Evolutionary conservation across 2,113 vertebrate genomes (phyloP).

Genomic region (Platanista minor): DNA sequence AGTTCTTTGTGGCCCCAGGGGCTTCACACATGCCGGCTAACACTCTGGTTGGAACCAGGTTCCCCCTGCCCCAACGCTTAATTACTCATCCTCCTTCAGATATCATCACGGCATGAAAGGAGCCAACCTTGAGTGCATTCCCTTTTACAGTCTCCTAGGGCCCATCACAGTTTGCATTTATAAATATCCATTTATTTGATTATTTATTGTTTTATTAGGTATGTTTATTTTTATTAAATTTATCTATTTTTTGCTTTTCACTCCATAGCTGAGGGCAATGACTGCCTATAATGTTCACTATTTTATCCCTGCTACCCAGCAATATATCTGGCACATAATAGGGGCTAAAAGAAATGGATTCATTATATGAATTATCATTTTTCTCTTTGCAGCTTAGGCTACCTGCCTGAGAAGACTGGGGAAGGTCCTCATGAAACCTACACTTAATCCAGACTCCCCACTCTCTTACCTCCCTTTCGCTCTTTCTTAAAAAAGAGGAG

Average conservation of each 20-base stretch:
- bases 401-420: neutral
- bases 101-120: neutral
- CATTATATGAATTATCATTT: neutral
- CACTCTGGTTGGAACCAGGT: neutral
- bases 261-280: neutral
- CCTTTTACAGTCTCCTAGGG: neutral
- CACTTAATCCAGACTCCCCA: neutral
- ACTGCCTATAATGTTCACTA: neutral
- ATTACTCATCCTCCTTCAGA: neutral
- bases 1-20: neutral
- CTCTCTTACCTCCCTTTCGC: neutral
- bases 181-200: neutral
- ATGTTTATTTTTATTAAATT: neutral
- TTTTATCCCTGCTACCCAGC: neutral
- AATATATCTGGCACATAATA: neutral
- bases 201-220: neutral
- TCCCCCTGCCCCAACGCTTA: neutral
- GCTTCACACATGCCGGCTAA: neutral
- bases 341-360: neutral
- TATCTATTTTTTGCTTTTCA: neutral
- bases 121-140: neutral
- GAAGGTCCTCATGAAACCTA: neutral
- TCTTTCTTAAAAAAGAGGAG: neutral
- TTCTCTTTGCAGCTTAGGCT: neutral
- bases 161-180: neutral